Base-by-base conservation (phyloP, 2,113 vertebrate species). In the Rallus limicola region DNA sequence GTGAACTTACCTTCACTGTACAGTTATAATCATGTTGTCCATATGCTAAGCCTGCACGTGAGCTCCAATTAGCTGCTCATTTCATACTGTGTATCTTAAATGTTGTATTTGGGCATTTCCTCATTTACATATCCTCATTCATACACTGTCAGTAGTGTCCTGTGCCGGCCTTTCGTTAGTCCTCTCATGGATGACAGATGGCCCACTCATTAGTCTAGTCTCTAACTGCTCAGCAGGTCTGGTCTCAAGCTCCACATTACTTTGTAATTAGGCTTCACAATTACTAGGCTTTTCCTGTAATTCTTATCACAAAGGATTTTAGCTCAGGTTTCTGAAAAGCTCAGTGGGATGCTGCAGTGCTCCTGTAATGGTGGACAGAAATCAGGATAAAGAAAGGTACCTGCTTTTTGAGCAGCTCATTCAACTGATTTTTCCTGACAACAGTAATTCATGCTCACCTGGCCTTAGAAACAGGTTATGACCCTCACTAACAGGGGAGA, bases 211-310 rank as follows among this genome's bases (percentile, higher is more conserved):
- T 91, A 82, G 62, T 34, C 33, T 20, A 16, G 67, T 87, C 70
- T 50, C 69, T 87, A 92, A 91, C 65, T 93, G 67, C 84, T 79
- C 10, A 72, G 48, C 85, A 79, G 78, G 78, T 92, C 92, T 85
- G 53, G 82, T 95, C 64, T 77, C 67, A 76, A 69, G 85, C 75
- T 71, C 38, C 29, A 28, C 53, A 13, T 79, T 82, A 34, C 58
- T 76, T 90, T 79, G 48, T 79, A 68, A 94, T 95, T 92, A 87
- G 68, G 42, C 58, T 79, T 76, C 31, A 63, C 53, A 94, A 44
- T 82, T 72, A 64, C 44, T 72, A 33, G 48, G 38, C 38, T 94
- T 88, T 85, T 92, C 53, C 85, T 87, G 56, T 82, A 82, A 75
- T 94, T 89, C 56, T 33, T 91, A 70, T 82, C 65, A 68, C 12